A percentile compares a stretch with the other conserved stretches of the same genome.
Evolutionary conservation across 1,140 invertebrate genomes (phyloP).

Genomic region (Parasteatoda tepidariorum): DNA sequence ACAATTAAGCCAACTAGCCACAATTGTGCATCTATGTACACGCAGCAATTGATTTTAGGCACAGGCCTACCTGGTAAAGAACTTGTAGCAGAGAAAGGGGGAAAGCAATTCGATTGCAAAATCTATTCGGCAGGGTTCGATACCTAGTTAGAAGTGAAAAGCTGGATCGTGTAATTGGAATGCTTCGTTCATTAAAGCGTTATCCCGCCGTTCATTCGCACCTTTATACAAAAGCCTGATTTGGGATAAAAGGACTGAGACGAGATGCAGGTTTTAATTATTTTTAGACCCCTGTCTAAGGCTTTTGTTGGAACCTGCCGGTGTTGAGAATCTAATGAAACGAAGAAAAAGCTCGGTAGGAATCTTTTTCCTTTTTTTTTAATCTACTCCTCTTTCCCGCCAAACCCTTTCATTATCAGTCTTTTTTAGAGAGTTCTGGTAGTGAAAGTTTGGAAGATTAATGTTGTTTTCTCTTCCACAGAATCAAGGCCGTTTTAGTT

Average conservation of each 20-base stretch:
- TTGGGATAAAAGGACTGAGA: slow-evolving; percentile 5
- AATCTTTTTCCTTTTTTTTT: neutral
- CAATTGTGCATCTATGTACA: neutral
- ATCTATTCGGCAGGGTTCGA: slow-evolving; percentile 17
- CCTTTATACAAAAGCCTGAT: slow-evolving; percentile 8
- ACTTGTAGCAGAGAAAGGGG: neutral
- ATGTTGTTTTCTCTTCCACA: neutral
- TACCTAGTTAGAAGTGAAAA: slow-evolving; percentile 26
- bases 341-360: neutral
- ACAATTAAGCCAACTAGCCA: slow-evolving; percentile 53
- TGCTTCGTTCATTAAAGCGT: slow-evolving; percentile 36
- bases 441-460: neutral
- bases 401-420: neutral
- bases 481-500: no score
- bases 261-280: slow-evolving; percentile 39
- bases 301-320: neutral
- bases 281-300: neutral
- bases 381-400: neutral
- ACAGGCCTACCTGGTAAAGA: neutral
- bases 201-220: slow-evolving; percentile 17
- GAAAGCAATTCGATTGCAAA: slow-evolving; percentile 9
- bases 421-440: neutral
- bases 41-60: neutral
- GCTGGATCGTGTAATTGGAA: slow-evolving; percentile 25
- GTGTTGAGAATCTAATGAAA: neutral